Conservation (phyloP, 2,113 vertebrate species). For the Oenanthe oenanthe region DNA sequence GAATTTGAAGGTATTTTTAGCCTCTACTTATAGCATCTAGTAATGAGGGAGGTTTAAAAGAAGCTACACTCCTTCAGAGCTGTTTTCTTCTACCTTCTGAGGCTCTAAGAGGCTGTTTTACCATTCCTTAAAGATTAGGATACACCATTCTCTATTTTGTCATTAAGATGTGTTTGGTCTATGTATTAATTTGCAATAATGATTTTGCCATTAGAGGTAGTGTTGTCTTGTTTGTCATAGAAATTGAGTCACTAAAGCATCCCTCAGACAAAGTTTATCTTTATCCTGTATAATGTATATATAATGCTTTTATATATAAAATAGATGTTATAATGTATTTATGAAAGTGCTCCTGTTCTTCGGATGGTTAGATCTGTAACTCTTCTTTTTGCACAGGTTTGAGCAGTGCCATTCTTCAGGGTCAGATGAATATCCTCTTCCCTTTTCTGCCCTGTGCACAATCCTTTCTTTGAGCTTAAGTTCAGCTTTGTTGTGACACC, state of each 20-base stretch:
- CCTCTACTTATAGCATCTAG: background rate
- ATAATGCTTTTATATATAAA: background rate
- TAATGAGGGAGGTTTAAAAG: background rate
- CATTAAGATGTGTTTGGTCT: background rate
- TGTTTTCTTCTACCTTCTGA: background rate
- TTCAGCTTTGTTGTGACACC: background rate
- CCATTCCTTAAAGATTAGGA: background rate
- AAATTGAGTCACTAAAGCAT: background rate
- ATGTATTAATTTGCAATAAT: background rate
- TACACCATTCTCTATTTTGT: background rate
- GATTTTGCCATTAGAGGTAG: background rate
- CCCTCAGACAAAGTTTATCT: background rate
- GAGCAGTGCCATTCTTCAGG: background rate
- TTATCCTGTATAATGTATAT: background rate
- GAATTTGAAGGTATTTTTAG: background rate
- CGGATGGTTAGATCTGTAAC: background rate
- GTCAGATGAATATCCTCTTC: slow-evolving; percentile 10
- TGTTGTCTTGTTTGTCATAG: background rate
- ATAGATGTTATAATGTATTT: background rate
- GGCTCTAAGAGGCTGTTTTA: background rate
- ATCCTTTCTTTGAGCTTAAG: background rate
- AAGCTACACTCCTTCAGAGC: background rate
- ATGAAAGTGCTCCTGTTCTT: background rate
- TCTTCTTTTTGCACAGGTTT: slow-evolving; percentile 1
- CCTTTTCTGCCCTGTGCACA: background rate